These are phyloP conservation scores for Argynnis bischoffii DNA, from an alignment of 2,888 invertebrate genomes.

Conservation along the genomic window DNA sequence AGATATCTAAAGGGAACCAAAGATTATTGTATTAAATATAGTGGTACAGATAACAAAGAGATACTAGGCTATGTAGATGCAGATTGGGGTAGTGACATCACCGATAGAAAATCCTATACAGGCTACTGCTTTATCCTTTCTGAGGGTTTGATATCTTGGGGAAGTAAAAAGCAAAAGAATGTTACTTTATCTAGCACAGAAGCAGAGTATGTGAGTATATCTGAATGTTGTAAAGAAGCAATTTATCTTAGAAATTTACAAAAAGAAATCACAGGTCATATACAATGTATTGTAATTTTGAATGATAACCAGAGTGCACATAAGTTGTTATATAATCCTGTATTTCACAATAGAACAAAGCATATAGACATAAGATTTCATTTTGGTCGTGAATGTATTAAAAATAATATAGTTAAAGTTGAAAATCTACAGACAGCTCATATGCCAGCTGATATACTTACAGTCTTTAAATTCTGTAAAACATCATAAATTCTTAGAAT, in stretches of 20 bases:
- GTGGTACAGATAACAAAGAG: not conserved
- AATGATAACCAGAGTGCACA: too few species aligned
- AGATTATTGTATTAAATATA: not conserved
- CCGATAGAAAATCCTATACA: constrained; percentile 1
- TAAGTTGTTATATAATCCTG: too few species aligned
- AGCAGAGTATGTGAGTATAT: constrained; percentile 17
- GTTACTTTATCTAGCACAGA: constrained; percentile 23
- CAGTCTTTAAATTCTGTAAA: too few species aligned
- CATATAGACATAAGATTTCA: too few species aligned
- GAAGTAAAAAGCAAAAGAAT: constrained; percentile 26
- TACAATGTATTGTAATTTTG: too few species aligned
- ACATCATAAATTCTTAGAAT: too few species aligned
- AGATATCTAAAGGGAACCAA: constrained; percentile 9
- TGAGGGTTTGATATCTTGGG: constrained; percentile 29
- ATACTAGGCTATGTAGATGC: not conserved
- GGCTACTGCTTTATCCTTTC: constrained; percentile 20
- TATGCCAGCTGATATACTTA: too few species aligned
- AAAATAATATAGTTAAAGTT: too few species aligned
- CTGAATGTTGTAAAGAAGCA: constrained; percentile 27
- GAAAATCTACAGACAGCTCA: too few species aligned
- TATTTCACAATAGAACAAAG: too few species aligned
- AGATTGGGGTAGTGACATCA: not conserved
- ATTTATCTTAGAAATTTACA: constrained; percentile 21
- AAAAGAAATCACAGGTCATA: constrained; percentile 9
- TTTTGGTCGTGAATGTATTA: too few species aligned